These are phyloP conservation scores for Zosterops pallidus DNA, from an alignment of 2,113 vertebrate species.

Conservation along the genomic window DNA sequence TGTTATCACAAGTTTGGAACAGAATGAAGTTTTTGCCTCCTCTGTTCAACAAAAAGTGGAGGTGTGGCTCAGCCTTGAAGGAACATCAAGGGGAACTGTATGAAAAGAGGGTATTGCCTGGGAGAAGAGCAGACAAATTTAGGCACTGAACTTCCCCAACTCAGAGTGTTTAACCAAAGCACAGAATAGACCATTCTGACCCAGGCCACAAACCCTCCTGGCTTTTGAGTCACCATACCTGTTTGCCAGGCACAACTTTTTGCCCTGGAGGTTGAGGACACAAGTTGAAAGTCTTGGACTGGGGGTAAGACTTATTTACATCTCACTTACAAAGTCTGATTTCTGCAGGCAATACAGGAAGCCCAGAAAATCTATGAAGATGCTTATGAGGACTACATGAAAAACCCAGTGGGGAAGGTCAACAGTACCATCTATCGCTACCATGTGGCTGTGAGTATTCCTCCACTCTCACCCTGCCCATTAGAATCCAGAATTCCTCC, in stretches of 20 bases:
- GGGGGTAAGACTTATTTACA: not conserved
- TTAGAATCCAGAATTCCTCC: not conserved
- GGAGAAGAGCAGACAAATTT: not conserved
- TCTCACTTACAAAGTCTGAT: slow-evolving; percentile 25
- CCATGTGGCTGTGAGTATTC: slow-evolving; percentile 74
- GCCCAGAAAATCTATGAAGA: slow-evolving; percentile 85
- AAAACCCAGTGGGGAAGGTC: slow-evolving; percentile 64
- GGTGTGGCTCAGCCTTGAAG: not conserved
- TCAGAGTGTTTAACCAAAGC: not conserved
- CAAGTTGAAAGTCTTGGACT: not conserved
- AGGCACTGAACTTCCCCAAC: not conserved
- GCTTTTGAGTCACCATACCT: not conserved
- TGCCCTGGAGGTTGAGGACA: not conserved
- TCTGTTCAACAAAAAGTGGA: not conserved
- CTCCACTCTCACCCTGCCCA: not conserved
- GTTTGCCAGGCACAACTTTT: not conserved
- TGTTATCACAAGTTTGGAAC: not conserved
- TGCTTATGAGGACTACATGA: slow-evolving; percentile 76
- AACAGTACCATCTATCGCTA: slow-evolving; percentile 75
- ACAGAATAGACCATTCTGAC: not conserved
- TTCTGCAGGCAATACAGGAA: slow-evolving; percentile 85
- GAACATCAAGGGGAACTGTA: not conserved
- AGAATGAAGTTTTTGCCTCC: not conserved
- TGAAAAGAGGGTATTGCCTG: not conserved
- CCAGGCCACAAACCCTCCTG: not conserved